phyloP scores from a whole-genome alignment of 2,113 vertebrate species.

The Himantopus leucocephalus region DNA sequence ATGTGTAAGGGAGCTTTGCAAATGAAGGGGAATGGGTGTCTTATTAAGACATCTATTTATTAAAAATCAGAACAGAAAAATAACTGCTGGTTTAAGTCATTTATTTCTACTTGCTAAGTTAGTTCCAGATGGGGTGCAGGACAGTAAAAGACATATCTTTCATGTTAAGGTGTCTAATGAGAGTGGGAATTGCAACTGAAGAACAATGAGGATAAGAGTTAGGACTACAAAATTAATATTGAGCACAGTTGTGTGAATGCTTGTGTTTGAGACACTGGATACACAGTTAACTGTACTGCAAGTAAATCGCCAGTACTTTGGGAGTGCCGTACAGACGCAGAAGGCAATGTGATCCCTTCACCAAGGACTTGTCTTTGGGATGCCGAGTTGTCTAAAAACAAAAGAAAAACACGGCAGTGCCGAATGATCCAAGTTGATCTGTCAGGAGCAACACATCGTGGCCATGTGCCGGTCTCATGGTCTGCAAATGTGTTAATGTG shows the following conservation, averaged over 20 bases:
- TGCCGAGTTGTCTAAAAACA: not conserved
- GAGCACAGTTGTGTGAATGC: not conserved
- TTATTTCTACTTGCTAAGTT: not conserved
- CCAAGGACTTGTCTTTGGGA: not conserved
- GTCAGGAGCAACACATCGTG: not conserved
- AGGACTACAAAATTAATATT: not conserved
- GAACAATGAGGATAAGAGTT: not conserved
- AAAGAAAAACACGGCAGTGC: not conserved
- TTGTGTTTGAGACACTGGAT: not conserved
- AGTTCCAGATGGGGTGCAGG: not conserved
- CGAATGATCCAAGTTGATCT: not conserved
- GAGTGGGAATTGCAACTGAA: not conserved
- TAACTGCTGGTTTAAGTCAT: not conserved
- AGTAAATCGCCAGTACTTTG: not conserved
- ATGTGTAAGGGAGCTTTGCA: not conserved
- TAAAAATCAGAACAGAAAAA: not conserved
- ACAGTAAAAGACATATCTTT: not conserved
- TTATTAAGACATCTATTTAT: not conserved
- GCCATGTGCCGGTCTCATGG: accelerated
- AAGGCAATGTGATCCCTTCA: not conserved
- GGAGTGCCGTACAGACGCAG: not conserved
- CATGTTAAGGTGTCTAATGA: not conserved
- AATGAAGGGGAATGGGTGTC: not conserved
- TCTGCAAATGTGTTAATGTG: not conserved
- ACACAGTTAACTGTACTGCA: not conserved